phyloP scores from a whole-genome alignment of 2,113 vertebrate genomes.

The Crotophaga sulcirostris region DNA sequence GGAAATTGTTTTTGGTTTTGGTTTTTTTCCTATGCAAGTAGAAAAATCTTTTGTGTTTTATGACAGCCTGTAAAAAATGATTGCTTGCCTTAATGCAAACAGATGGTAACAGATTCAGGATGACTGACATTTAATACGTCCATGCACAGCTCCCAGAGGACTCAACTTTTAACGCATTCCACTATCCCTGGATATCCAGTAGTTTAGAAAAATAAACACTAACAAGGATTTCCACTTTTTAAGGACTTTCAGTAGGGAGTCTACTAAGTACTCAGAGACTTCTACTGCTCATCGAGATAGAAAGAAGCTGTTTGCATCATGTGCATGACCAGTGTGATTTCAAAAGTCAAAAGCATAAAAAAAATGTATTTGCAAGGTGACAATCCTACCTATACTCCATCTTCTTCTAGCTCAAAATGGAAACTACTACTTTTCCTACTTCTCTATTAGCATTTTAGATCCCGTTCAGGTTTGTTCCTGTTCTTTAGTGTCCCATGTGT shows the following conservation, averaged over 20 bases:
- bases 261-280: background rate
- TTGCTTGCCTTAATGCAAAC: background rate
- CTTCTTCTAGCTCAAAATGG: background rate
- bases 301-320: background rate
- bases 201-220: background rate
- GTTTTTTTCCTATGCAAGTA: background rate
- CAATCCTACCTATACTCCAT: background rate
- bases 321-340: background rate
- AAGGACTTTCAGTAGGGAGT: background rate
- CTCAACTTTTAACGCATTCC: background rate
- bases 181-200: background rate
- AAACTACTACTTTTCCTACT: background rate
- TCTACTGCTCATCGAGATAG: background rate
- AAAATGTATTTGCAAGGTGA: background rate
- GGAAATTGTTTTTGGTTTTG: background rate
- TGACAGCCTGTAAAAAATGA: constrained; percentile 1
- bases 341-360: background rate
- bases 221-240: background rate
- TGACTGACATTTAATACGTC: background rate
- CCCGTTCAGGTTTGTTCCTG: background rate
- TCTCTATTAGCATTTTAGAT: background rate
- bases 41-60: background rate
- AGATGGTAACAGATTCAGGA: background rate
- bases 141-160: background rate
- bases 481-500: background rate